These are phyloP conservation scores for Spilogale gracilis DNA, from an alignment of 2,113 vertebrate species.

Conservation along the genomic window DNA sequence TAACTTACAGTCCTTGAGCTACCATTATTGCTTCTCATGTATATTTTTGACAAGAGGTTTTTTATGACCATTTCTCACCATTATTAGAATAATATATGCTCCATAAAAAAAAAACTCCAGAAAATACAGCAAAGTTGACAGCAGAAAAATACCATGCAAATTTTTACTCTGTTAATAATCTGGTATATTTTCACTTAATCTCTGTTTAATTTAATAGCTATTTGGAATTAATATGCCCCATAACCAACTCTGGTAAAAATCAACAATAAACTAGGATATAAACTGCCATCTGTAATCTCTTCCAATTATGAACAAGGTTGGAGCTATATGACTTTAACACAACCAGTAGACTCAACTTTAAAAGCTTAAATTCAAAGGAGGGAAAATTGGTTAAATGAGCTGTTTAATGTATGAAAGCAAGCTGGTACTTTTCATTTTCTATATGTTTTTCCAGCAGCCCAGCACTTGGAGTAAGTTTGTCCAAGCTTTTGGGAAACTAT, in stretches of 20 bases:
- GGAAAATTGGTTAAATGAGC: neutral
- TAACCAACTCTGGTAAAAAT: slow-evolving; percentile 57
- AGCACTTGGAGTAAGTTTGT: neutral
- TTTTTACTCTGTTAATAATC: neutral
- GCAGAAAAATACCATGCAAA: neutral
- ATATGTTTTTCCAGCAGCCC: neutral
- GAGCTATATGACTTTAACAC: slow-evolving; percentile 7
- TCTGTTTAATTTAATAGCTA: slow-evolving; percentile 42
- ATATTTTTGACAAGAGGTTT: neutral
- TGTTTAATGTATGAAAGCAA: neutral
- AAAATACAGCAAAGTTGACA: slow-evolving; percentile 39
- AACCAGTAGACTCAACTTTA: neutral
- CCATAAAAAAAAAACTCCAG: slow-evolving; percentile 22
- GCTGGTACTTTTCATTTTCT: neutral
- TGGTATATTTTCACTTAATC: neutral
- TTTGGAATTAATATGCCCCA: slow-evolving; percentile 47
- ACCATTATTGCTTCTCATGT: neutral
- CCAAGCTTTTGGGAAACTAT: neutral
- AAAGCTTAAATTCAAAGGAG: neutral
- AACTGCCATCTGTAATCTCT: slow-evolving; percentile 16
- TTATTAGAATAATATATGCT: neutral
- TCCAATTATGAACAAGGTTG: neutral
- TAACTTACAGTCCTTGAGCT: neutral
- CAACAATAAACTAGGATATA: neutral
- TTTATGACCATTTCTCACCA: neutral